Base-by-base conservation (phyloP, 2,797 vertebrate genomes). In the Morelia viridis region DNA sequence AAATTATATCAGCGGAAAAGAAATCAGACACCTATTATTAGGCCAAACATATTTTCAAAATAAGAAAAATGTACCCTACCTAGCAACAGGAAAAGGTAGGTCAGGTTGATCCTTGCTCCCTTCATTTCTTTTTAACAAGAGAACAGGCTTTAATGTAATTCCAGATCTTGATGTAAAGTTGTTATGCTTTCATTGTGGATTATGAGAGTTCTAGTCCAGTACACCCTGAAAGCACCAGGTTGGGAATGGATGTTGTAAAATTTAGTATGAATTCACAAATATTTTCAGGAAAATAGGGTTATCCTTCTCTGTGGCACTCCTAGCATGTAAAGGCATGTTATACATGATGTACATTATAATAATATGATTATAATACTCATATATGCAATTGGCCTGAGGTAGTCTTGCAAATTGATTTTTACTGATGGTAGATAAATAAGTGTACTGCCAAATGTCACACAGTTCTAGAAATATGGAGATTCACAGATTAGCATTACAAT, bases 1-100 rank as follows among this genome's bases (percentile, higher is more conserved):
- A 62, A 6, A 84, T 64, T 19, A 53, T 64, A 31, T 17, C 26
- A 26, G 17, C 2, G 17, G 41, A 53, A 7, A 11, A 15, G 46
- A 68, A 31, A 64, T 53, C 71, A 60, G 11, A n/a, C 17, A 58
- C 31, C 26, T 56, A 58, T 35, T 50, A 24, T 56, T 86, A 91
- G 7, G 4, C 15, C n/a, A 6, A 28, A 28, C n/a, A 84, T 24
- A 58, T 58, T 46, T 83, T 87, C 85, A 87, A 68, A 86, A n/a
- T 62, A 57, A 84, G 31, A n/a, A 53, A 57, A 85, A 58, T 24
- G 28, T 11, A 60, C 50, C 86, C 22, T 93, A 93, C 92, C 92
- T 31, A 85, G 28, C 24, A 85, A n/a, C 56, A 85, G 62, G n/a
- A 93, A 28, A 4, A 93, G 61, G 62, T 60, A 1, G 13, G 84